Base-by-base conservation (phyloP, 2,113 vertebrate genomes). In the Corythoichthys intestinalis region DNA sequence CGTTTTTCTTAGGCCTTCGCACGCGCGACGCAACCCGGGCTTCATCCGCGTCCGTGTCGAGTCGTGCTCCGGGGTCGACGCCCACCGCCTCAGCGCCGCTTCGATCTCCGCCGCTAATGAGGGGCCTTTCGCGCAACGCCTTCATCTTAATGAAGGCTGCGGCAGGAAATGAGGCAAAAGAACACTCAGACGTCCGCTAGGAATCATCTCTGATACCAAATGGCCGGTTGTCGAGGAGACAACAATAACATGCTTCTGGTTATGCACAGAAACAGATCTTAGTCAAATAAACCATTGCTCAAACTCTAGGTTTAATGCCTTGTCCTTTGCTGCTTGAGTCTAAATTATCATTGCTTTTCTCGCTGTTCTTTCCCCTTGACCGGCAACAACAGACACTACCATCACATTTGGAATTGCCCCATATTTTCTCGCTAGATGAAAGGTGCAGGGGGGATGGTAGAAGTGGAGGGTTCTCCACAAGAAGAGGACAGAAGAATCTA, bases 301-400 rank as follows among this genome's bases (percentile, higher is more conserved):
- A 11, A 28, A 28, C 20, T 4, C 20, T 8, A 6, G 53, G 12
- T 8, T 53, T 10, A 11, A 54, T 34, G 20, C 53, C 53, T 4
- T 4, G 9, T 56, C 34, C 28, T 4, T 56, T 5, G 53, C 52
- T 4, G 0, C n/a, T 28, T 14, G 52, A 28, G n/a, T 80, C 85
- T 88, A 58, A 66, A 44, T 86, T 84, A 83, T 87, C 66, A 69
- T 78, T 67, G 65, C 75, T 70, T 74, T 76, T 83, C n/a, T 4
- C 41, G 13, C 37, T 54, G 53, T 71, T 49, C 73, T 49, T 60
- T 10, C 1, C 2, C 17, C 50, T 73, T 79, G 81, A 87, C 84
- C 74, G 68, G 78, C 73, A 72, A 71, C 82, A 89, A 87, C 73
- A 76, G 82, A 89, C 84, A 83, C 87, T 85, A 87, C 87, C 85